Conservation (phyloP, 1,140 invertebrate species). For the Anastrepha obliqua region DNA sequence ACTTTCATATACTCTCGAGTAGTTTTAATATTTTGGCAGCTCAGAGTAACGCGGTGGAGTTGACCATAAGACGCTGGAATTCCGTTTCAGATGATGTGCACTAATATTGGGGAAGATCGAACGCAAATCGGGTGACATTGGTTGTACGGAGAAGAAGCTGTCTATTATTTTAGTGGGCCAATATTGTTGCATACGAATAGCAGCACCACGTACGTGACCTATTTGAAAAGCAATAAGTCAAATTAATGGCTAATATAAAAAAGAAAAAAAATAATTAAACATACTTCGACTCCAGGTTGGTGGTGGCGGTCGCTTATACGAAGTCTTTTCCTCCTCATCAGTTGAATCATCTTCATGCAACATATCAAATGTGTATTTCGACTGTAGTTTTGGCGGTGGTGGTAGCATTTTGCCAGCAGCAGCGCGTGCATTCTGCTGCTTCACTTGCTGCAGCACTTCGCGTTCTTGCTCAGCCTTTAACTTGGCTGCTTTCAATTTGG, state of each 20-base stretch:
- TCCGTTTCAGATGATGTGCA: slow-evolving; percentile 79
- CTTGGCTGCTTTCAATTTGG: slow-evolving; percentile 72
- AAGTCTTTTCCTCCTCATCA: slow-evolving; percentile 76
- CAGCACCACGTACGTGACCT: slow-evolving; percentile 65
- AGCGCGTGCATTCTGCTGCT: slow-evolving; percentile 57
- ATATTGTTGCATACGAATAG: slow-evolving; percentile 66
- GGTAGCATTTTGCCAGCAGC: slow-evolving; percentile 67
- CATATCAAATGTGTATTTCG: slow-evolving; percentile 74
- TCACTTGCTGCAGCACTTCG: slow-evolving; percentile 67
- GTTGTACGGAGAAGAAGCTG: slow-evolving; percentile 79
- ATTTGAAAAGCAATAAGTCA: slow-evolving; percentile 17
- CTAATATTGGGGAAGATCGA: slow-evolving; percentile 82
- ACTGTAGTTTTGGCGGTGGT: slow-evolving; percentile 64
- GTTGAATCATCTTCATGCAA: slow-evolving; percentile 77
- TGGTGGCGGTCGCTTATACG: slow-evolving; percentile 74
- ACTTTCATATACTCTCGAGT: background rate
- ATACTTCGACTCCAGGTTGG: slow-evolving; percentile 77
- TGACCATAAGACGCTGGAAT: slow-evolving; percentile 83
- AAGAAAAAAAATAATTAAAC: slow-evolving; percentile 44
- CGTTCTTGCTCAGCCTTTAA: slow-evolving; percentile 69
- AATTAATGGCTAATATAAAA: slow-evolving; percentile 20
- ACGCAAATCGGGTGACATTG: slow-evolving; percentile 80
- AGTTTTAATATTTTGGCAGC: slow-evolving; percentile 70
- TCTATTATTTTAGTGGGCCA: slow-evolving; percentile 74
- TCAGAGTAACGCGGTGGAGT: slow-evolving; percentile 79